Evolutionary conservation across 2,888 invertebrate genomes (phyloP).

Genomic region (Lampropteryx suffumata): DNA sequence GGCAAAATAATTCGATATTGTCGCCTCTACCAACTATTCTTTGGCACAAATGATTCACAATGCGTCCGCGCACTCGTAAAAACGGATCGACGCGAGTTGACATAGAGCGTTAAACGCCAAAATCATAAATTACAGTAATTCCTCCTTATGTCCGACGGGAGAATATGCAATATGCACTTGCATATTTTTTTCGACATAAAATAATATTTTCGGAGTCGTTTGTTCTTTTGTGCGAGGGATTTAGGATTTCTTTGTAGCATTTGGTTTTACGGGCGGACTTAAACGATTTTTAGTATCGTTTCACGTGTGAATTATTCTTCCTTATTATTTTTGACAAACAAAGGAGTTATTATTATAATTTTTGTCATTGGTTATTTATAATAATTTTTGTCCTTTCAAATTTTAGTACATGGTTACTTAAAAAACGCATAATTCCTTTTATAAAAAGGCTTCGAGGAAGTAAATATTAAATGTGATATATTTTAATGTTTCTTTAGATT

Average conservation of each 20-base stretch:
- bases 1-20: not conserved
- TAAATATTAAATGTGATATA: too few species aligned
- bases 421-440: too few species aligned
- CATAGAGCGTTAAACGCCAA: conserved; percentile 71
- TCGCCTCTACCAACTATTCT: conserved; percentile 38
- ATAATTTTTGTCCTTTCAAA: too few species aligned
- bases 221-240: conserved; percentile 42
- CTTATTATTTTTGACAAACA: conserved; percentile 33
- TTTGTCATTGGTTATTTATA: conserved; percentile 10
- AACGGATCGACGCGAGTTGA: conserved; percentile 65
- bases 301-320: conserved; percentile 32
- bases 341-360: conserved; percentile 21
- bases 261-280: conserved; percentile 37
- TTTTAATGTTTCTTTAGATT: too few species aligned
- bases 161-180: conserved; percentile 67
- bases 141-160: conserved; percentile 58
- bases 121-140: conserved; percentile 69
- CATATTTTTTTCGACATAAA: conserved; percentile 53
- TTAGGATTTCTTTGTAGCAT: conserved; percentile 47
- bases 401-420: too few species aligned
- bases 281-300: conserved; percentile 47
- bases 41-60: conserved; percentile 53
- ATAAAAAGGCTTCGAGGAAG: too few species aligned
- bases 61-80: conserved; percentile 53
- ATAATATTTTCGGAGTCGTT: conserved; percentile 61